Base-by-base conservation (phyloP, 2,797 vertebrate genomes). In the Denticeps clupeoides region DNA sequence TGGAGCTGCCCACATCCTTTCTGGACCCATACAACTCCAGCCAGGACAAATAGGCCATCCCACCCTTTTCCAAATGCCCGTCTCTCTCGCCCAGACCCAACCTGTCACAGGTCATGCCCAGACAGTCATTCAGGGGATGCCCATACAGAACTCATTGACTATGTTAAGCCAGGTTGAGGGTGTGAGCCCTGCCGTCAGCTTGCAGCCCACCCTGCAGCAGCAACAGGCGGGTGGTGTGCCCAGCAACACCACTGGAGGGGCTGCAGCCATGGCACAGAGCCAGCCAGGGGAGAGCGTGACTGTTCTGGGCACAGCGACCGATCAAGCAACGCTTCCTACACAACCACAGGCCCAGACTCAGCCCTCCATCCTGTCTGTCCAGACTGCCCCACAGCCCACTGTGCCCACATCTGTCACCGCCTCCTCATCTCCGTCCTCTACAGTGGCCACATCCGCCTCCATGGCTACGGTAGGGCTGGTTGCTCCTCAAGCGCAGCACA, bases 11-110 rank as follows among this genome's bases (percentile, higher is more conserved):
- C 93, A 97, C 71, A 96, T 97, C 57, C 82, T 97, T 22, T 93
- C 91, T 0, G 88, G 82, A 0, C 78, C 86, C 55, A 91, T 93
- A 56, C 89, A 93, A 67, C 80, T 91, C 12, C 90, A 92, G 53
- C 64, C 87, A 0, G 89, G 93, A 37, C 90, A 94, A 56, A 89
- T 92, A 65, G 90, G 83, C 1, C 86, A 88, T 4, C 85, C 82
- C 0, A 82, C 90, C 0, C 82, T 97, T 3, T 96, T 96, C 81
- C 93, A 96, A 74, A 93, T 96, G 93, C 92, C 93, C 0, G 90
- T 96, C 1, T 86, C 90, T 0, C 33, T 93, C 59, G 79, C 89
- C 0, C 81, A 90, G 50, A 64, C 75, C 52, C 86, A 84, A 41
- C 75, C 88, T 0, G 70, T 83, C 1, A 81, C 86, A 1, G 80